Evolutionary conservation across 2,113 vertebrate genomes (phyloP).

Genomic region (Podarcis raffonei): DNA sequence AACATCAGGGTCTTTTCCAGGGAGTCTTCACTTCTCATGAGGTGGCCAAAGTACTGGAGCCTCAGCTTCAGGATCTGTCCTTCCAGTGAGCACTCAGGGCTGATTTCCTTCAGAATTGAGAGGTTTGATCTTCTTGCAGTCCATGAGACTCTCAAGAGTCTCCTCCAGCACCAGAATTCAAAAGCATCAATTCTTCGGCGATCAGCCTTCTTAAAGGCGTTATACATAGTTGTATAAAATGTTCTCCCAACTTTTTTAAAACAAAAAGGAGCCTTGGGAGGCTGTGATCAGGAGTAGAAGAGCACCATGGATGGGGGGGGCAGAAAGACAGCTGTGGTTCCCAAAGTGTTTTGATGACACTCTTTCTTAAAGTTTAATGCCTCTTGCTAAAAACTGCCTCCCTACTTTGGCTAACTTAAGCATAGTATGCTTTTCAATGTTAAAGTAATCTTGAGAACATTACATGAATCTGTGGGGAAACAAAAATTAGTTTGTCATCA

Average conservation of each 20-base stretch:
- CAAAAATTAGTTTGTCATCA: neutral
- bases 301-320: neutral
- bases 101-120: too few relatives aligned
- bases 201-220: too few relatives aligned
- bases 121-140: too few relatives aligned
- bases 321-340: neutral
- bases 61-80: too few relatives aligned
- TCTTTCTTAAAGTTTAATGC: neutral
- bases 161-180: too few relatives aligned
- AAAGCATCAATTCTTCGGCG: too few relatives aligned
- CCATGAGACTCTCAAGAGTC: too few relatives aligned
- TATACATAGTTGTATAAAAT: neutral
- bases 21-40: too few relatives aligned
- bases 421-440: neutral
- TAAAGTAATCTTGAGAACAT: neutral
- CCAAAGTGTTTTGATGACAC: neutral
- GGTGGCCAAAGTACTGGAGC: too few relatives aligned
- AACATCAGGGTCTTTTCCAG: too few relatives aligned
- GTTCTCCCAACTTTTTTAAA: neutral
- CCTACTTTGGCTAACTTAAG: neutral
- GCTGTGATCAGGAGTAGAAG: neutral
- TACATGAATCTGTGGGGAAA: neutral
- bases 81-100: too few relatives aligned
- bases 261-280: neutral
- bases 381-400: neutral